Evolutionary conservation across 2,113 vertebrate genomes (phyloP).

Genomic region (Sinocyclocheilus rhinocerous): DNA sequence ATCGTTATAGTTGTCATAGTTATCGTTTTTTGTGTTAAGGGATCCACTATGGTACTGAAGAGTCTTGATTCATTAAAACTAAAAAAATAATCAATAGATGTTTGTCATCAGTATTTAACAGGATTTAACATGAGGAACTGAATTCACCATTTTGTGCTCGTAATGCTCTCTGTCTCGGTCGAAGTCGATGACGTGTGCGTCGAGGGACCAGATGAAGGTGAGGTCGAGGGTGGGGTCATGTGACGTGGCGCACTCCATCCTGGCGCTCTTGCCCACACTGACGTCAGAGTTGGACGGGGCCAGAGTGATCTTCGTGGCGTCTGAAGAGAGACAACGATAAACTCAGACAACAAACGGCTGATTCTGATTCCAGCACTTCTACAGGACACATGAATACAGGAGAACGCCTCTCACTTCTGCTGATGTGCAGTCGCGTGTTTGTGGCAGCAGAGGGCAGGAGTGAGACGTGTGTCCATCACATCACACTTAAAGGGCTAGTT

Average conservation of each 20-base stretch:
- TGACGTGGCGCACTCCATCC: conserved; percentile 90
- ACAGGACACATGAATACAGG: background rate
- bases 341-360: too few species aligned
- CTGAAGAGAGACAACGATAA: conserved; percentile 66
- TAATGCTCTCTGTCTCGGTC: conserved; percentile 85
- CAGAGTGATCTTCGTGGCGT: conserved; percentile 92
- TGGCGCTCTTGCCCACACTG: conserved; percentile 86
- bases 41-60: background rate
- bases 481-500: too few species aligned
- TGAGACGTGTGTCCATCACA: background rate
- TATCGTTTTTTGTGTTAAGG: background rate
- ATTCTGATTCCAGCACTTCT: background rate
- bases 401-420: background rate
- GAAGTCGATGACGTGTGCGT: conserved; percentile 87
- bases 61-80: background rate
- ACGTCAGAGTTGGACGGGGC: conserved; percentile 87
- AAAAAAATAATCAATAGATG: background rate
- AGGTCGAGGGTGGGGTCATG: conserved; percentile 88
- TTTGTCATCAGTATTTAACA: background rate
- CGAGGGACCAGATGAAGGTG: conserved; percentile 93
- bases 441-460: background rate
- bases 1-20: background rate
- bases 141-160: conserved; percentile 83
- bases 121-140: background rate
- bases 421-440: background rate